Evolutionary conservation across 2,113 vertebrate species (phyloP), one percentile per base, ranked within the genome.

Genomic region (Phoxinus phoxinus): DNA sequence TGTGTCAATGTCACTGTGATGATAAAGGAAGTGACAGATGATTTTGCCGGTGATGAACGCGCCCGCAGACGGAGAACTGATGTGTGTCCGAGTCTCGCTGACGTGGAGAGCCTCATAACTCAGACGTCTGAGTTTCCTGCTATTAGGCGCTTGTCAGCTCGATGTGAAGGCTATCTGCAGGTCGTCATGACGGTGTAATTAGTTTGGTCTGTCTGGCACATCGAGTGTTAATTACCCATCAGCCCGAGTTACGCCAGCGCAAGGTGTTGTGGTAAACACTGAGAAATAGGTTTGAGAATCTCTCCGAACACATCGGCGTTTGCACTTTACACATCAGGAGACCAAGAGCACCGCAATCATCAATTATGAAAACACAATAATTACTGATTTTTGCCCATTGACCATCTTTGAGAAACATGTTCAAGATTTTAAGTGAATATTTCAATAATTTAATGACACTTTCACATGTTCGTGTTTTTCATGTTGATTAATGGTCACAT

Each of bases 131-230:
- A 56, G 2, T 56, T 56, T 56, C 53, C 53, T 56, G 53, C 53
- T 30, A 91, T 91, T 91, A 88, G 90, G 89, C 87, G 85, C 89
- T 78, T 84, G 88, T 89, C 85, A 77, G 81, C 89, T 87, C 86
- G 91, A 91, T 76, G 83, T 77, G 61, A 90, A 88, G 84, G 78
- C 87, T 88, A 86, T 90, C 87, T 86, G 85, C 88, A 86, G 76
- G 82, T 89, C 87, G 83, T 91, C 87, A 91, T 90, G 89, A 89
- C 84, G 84, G 77, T 76, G 74, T 92, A 92, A 91, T 92, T 88
- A 92, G 88, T 84, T 86, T 78, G 84, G 85, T 86, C 83, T 83
- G 83, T 87, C 86, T 86, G 48, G 83, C 87, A 86, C 89, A 83
- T 90, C 89, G 84, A 81, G 75, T 80, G 85, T 86, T 91, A 90